Evolutionary conservation across 1,140 invertebrate genomes (phyloP).

Genomic region (Macrobrachium nipponense): DNA sequence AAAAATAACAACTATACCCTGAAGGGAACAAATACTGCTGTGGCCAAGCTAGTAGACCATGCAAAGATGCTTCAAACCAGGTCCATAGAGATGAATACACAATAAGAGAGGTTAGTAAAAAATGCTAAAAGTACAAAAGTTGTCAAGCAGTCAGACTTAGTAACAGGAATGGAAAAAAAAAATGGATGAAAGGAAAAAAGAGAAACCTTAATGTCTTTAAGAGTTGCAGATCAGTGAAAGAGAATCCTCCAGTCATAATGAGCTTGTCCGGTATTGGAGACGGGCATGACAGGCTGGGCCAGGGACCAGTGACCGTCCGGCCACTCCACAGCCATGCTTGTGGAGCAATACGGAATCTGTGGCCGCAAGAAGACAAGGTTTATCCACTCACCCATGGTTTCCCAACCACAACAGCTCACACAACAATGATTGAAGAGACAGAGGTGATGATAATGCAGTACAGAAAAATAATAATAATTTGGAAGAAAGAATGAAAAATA

Average conservation of each 20-base stretch:
- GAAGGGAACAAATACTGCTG: no score
- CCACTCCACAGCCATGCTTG: constrained; percentile 61
- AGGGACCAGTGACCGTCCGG: constrained; percentile 39
- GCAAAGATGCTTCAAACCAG: no score
- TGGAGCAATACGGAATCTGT: constrained; percentile 64
- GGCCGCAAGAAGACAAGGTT: constrained; percentile 35
- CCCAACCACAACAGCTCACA: not conserved
- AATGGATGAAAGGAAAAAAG: constrained; percentile 17
- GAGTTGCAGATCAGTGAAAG: constrained; percentile 10
- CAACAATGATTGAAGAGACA: no score
- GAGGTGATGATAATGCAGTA: no score
- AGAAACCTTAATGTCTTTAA: constrained; percentile 17
- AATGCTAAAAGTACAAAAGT: no score
- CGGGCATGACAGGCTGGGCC: constrained; percentile 42
- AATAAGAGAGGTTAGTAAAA: no score
- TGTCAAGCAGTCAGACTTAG: no score
- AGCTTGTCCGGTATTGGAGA: constrained; percentile 54
- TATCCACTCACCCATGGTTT: not conserved
- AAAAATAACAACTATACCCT: no score
- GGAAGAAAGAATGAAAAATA: no score
- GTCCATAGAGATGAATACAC: no score
- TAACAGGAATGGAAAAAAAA: constrained; percentile 3
- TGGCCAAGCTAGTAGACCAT: no score
- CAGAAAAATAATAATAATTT: no score
- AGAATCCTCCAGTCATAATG: constrained; percentile 58